phyloP scores from a whole-genome alignment of 2,888 invertebrate genomes.

The Acleris emargana region DNA sequence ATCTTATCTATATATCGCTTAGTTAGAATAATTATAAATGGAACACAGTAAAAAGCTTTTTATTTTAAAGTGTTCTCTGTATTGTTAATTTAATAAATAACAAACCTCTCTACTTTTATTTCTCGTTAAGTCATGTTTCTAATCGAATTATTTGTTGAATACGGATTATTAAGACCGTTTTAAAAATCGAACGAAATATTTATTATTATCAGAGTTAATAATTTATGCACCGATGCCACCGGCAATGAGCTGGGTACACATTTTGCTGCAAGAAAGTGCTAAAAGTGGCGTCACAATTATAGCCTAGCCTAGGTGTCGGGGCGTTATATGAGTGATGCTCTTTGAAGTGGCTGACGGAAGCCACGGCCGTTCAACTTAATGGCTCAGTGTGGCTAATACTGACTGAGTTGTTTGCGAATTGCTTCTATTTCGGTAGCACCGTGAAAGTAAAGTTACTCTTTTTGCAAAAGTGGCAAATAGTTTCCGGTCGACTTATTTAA shows the following conservation, averaged over 20 bases:
- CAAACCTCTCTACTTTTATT: too few species aligned
- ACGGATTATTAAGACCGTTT: too few species aligned
- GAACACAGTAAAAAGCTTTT: too few species aligned
- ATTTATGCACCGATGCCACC: not conserved
- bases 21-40: too few species aligned
- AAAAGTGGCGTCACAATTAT: slow-evolving; percentile 10
- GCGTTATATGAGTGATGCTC: slow-evolving; percentile 15
- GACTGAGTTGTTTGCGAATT: slow-evolving; percentile 8
- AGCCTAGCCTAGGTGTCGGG: slow-evolving; percentile 13
- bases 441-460: not conserved
- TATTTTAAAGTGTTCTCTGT: too few species aligned
- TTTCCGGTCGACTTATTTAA: too few species aligned
- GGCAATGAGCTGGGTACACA: not conserved
- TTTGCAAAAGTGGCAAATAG: not conserved
- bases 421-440: not conserved
- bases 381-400: slow-evolving; percentile 8
- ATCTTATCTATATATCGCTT: too few species aligned
- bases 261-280: slow-evolving; percentile 9
- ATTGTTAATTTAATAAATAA: too few species aligned
- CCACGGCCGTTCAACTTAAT: slow-evolving; percentile 4
- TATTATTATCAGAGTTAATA: too few species aligned
- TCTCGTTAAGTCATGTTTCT: too few species aligned
- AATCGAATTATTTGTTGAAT: too few species aligned
- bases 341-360: slow-evolving; percentile 22
- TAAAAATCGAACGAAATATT: too few species aligned